Conservation (phyloP, 1,140 invertebrate genomes). For the Anagrus nilaparvatae region DNA sequence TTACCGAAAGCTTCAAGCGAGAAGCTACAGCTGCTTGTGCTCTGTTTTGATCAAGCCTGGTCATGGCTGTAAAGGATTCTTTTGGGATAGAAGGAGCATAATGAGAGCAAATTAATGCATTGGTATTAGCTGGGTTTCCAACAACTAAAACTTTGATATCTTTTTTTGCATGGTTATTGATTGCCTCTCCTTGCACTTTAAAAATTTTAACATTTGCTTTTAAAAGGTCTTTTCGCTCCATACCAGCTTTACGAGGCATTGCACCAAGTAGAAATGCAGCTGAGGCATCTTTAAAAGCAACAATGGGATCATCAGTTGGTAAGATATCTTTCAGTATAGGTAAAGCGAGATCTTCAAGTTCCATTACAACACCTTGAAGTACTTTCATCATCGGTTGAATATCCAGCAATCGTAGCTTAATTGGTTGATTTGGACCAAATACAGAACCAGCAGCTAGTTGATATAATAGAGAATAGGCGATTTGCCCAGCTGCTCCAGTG, state of each 20-base stretch:
- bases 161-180: constrained; percentile 89
- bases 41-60: constrained; percentile 94
- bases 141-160: constrained; percentile 95
- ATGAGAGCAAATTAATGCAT: constrained; percentile 91
- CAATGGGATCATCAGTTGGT: constrained; percentile 75
- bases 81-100: constrained; percentile 96
- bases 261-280: constrained; percentile 97
- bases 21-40: constrained; percentile 75
- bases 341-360: constrained; percentile 90
- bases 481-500: constrained; percentile 97
- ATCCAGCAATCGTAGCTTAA: constrained; percentile 88
- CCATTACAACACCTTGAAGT: constrained; percentile 94
- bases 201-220: constrained; percentile 99
- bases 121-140: constrained; percentile 99
- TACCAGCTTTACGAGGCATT: constrained; percentile 96
- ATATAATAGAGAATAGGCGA: constrained; percentile 93
- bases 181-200: constrained; percentile 86
- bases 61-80: constrained; percentile 97
- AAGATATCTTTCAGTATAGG: constrained; percentile 78
- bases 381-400: constrained; percentile 92
- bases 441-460: constrained; percentile 93
- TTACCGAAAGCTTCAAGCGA: constrained; percentile 47
- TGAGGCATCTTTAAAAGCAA: constrained; percentile 92
- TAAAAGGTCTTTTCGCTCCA: constrained; percentile 94
- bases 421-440: constrained; percentile 82